Conservation (phyloP, 2,888 invertebrate genomes). For the Athetis lepigone region DNA sequence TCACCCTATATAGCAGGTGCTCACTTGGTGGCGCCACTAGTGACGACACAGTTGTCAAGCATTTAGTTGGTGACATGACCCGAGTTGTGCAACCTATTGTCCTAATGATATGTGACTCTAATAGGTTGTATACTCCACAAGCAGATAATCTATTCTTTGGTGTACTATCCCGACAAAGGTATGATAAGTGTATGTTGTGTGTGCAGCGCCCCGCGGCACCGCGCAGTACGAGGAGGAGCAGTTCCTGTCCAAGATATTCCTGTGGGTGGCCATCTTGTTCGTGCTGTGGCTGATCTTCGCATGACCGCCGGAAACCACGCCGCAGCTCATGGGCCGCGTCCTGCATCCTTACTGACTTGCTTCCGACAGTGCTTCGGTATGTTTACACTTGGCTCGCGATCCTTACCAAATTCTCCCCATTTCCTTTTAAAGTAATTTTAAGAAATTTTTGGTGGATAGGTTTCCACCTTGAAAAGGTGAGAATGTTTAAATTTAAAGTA, state of each 20-base stretch:
- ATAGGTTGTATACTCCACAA: neutral
- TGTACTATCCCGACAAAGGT: neutral
- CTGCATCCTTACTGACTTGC: slow-evolving; percentile 48
- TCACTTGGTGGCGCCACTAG: too few species aligned
- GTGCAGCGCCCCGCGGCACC: slow-evolving; percentile 93
- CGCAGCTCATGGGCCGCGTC: slow-evolving; percentile 45
- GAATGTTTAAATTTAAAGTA: slow-evolving; percentile 40
- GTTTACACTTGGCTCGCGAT: slow-evolving; percentile 55
- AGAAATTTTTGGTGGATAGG: slow-evolving; percentile 34
- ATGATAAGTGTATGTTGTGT: neutral
- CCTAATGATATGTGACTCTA: too few species aligned
- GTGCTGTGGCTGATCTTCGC: slow-evolving; percentile 98
- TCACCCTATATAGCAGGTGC: too few species aligned
- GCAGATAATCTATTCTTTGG: neutral
- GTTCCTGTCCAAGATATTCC: slow-evolving; percentile 97
- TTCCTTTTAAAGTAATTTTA: slow-evolving; percentile 49
- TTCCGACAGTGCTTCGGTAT: slow-evolving; percentile 58
- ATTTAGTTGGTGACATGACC: too few species aligned
- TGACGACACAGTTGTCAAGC: too few species aligned
- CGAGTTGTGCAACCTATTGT: too few species aligned
- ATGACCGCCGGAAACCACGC: slow-evolving; percentile 82
- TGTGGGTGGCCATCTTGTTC: slow-evolving; percentile 97
- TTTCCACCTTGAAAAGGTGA: slow-evolving; percentile 25
- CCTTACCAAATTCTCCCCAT: slow-evolving; percentile 52
- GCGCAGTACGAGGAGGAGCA: slow-evolving; percentile 98